Base-by-base conservation (phyloP, 2,888 invertebrate species). In the Perizoma affinitatum region DNA sequence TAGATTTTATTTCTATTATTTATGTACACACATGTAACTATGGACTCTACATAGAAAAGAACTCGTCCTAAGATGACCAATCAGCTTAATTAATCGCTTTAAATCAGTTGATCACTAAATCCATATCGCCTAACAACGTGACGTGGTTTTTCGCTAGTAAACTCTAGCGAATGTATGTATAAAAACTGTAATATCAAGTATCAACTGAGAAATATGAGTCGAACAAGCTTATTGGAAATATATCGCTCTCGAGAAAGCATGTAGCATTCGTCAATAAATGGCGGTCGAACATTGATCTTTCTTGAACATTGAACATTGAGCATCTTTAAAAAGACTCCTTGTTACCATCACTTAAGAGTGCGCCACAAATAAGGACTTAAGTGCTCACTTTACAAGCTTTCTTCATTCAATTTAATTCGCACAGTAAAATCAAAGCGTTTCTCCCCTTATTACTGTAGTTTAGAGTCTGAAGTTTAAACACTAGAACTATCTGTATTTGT, bases 321-420 rank as follows among this genome's bases (percentile, higher is more conserved):
- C n/a, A 48, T 38, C 38, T 38, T 34, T 51, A 45, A 50, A 56
- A 22, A 38, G 7, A 41, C 41, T 53, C 43, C 53, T 45, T 44
- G 47, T 53, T 47, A 47, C 46, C 45, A 45, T 46, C 52, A 46
- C 40, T 46, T 42, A 46, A 47, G 46, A 34, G 9, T 35, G 48
- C 40, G 35, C 48, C 33, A 54, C 49, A 49, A 48, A 48, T 41
- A 34, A 38, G 49, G 49, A 4, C 38, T 36, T 44, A 58, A 47
- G 35, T 58, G 47, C 48, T 38, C 53, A 33, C 38, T 49, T 58
- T 36, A 48, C 44, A 35, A 38, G 41, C 59, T 54, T 54, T 54
- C 49, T 48, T 47, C 58, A 52, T 54, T 59, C 49, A 54, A 58
- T 59, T 49, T 45, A 50, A 54, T 54, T 59, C 40, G 59, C 50